phyloP scores from a whole-genome alignment of 2,797 vertebrate genomes.

The Dendrocincla tyrannina region DNA sequence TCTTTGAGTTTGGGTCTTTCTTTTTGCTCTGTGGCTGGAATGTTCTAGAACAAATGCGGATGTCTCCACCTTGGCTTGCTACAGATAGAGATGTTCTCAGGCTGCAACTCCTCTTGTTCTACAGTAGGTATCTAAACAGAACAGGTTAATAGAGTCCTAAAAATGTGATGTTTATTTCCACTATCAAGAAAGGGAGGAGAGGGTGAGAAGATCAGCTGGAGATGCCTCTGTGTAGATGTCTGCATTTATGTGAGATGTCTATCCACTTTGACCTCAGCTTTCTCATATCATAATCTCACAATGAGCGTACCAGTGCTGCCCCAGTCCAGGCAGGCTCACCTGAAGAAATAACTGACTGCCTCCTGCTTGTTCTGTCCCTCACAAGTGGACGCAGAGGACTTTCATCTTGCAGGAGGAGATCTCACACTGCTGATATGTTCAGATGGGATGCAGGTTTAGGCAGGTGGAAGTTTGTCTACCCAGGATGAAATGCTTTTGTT shows the following conservation, averaged over 20 bases:
- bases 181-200: not conserved
- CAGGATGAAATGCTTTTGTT: not conserved
- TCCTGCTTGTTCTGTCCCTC: not conserved
- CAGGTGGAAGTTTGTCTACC: not conserved
- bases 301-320: rapidly evolving
- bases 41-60: not conserved
- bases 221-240: not conserved
- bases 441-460: not conserved
- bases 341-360: not conserved
- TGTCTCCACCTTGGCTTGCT: not conserved
- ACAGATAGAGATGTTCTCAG: not conserved
- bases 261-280: not conserved
- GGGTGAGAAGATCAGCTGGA: not conserved
- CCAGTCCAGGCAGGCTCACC: no score
- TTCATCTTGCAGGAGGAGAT: not conserved
- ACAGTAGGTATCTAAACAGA: not conserved
- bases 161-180: not conserved
- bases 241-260: not conserved
- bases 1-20: not conserved
- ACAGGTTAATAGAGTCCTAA: not conserved
- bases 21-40: not conserved
- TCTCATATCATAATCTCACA: not conserved
- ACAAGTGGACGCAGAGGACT: not conserved
- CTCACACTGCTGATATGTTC: not conserved
- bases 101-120: not conserved